Evolutionary conservation across 2,888 invertebrate genomes (phyloP).

Genomic region (Cyrtodaria siliqua): DNA sequence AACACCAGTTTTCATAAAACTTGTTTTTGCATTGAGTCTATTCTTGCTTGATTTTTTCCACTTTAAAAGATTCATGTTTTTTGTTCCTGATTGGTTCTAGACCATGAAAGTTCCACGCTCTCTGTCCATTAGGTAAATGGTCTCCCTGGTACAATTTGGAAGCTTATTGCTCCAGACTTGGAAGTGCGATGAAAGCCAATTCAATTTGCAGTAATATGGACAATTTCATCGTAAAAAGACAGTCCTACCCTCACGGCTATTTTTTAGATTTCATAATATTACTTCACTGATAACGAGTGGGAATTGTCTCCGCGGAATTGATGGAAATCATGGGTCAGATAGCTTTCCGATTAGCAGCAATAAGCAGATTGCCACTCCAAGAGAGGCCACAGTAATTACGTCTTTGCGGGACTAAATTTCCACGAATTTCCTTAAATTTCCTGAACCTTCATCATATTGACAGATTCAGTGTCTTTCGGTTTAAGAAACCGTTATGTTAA

Average conservation of each 20-base stretch:
- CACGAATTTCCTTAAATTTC: conserved; percentile 50
- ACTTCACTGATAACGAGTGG: conserved; percentile 38
- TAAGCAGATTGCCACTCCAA: conserved; percentile 26
- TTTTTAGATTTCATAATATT: conserved; percentile 55
- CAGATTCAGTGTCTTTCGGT: conserved; percentile 31
- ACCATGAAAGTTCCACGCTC: no score
- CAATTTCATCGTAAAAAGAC: conserved; percentile 51
- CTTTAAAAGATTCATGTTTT: no score
- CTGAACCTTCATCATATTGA: conserved; percentile 32
- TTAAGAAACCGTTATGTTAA: conserved; percentile 22
- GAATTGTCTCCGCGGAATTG: conserved; percentile 20
- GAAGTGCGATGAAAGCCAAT: conserved; percentile 25
- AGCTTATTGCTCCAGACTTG: neutral
- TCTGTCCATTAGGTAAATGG: no score
- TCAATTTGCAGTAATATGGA: conserved; percentile 52
- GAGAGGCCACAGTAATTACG: conserved; percentile 25
- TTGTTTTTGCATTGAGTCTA: no score
- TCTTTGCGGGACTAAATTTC: conserved; percentile 45
- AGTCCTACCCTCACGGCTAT: conserved; percentile 41
- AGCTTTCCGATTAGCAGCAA: conserved; percentile 35
- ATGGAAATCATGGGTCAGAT: conserved; percentile 36
- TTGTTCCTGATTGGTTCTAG: no score
- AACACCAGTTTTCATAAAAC: no score
- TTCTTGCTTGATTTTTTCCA: no score
- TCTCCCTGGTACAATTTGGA: no score